phyloP scores from a whole-genome alignment of 2,888 invertebrate genomes.

The Hyposoter didymator region DNA sequence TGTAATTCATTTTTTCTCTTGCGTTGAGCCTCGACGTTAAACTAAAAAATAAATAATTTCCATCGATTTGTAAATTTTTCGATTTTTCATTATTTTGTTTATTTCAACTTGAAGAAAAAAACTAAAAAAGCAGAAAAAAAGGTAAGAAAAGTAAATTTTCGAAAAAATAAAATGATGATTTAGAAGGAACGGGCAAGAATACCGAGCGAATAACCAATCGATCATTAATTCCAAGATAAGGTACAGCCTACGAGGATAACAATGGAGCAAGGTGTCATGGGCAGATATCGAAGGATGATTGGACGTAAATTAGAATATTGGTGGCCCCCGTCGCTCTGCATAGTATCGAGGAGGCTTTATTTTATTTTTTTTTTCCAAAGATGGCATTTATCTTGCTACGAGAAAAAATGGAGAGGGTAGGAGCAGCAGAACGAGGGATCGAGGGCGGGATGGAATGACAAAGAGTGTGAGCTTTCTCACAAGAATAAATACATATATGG shows the following conservation, averaged over 20 bases:
- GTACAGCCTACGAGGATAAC: not conserved
- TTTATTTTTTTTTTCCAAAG: slow-evolving; percentile 54
- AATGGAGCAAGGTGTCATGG: slow-evolving; percentile 13
- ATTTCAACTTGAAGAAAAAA: too few species aligned
- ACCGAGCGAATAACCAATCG: not conserved
- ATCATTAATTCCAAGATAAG: not conserved
- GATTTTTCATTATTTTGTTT: too few species aligned
- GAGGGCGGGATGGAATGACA: slow-evolving; percentile 54
- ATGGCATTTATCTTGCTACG: slow-evolving; percentile 66
- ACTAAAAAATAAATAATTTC: too few species aligned
- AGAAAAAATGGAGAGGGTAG: slow-evolving; percentile 53
- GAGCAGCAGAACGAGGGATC: not conserved
- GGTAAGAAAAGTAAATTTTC: not conserved
- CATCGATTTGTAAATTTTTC: too few species aligned
- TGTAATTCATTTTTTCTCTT: too few species aligned
- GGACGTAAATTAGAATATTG: slow-evolving; percentile 39
- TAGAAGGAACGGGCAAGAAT: not conserved
- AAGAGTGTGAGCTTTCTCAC: slow-evolving; percentile 62
- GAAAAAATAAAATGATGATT: not conserved
- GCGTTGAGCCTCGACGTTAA: too few species aligned
- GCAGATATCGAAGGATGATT: slow-evolving; percentile 32
- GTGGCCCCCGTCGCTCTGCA: slow-evolving; percentile 36
- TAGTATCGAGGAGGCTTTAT: slow-evolving; percentile 40
- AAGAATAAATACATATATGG: slow-evolving; percentile 33
- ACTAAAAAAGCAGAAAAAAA: not conserved